Conservation (phyloP, 2,888 invertebrate genomes). For the Drosophila kokeensis region DNA sequence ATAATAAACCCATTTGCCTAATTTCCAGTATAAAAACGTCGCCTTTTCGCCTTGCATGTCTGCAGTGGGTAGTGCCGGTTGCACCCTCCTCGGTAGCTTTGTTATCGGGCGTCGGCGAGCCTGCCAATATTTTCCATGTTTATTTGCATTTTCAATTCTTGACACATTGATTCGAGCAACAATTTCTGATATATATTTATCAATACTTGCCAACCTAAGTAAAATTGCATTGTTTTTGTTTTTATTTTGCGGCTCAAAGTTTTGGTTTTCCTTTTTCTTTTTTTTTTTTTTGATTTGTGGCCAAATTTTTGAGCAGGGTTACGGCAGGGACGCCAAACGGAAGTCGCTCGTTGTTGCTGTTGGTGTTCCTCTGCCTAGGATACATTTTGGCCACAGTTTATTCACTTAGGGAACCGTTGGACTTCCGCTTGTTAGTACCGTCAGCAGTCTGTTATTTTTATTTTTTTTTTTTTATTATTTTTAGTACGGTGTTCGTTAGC, state of each 20-base stretch:
- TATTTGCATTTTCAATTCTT: constrained; percentile 54
- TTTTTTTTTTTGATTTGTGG: not conserved
- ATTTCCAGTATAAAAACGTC: constrained; percentile 32
- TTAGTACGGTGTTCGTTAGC: constrained; percentile 12
- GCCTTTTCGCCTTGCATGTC: constrained; percentile 58
- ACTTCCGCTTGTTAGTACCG: constrained; percentile 65
- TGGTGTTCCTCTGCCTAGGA: constrained; percentile 29
- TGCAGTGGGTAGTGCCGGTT: constrained; percentile 1
- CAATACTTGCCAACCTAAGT: constrained; percentile 59
- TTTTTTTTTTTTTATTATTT: constrained; percentile 16
- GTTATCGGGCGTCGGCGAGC: constrained; percentile 54
- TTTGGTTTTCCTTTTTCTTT: constrained; percentile 1
- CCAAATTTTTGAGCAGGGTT: constrained; percentile 40
- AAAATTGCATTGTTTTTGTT: constrained; percentile 58
- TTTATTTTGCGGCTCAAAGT: constrained; percentile 5
- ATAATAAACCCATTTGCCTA: not conserved
- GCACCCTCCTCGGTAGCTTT: constrained; percentile 14
- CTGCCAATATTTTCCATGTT: constrained; percentile 67
- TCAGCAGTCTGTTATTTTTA: constrained; percentile 10
- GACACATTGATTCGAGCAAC: constrained; percentile 72
- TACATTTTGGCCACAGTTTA: constrained; percentile 67
- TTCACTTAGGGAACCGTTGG: constrained; percentile 70
- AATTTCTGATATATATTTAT: constrained; percentile 72
- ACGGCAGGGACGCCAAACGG: constrained; percentile 42
- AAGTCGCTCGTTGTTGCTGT: constrained; percentile 52